Percentiles rank a stretch among this genome's conserved stretches.
phyloP scores from a whole-genome alignment of 2,113 vertebrate genomes.

The Emydocephalus ijimae region DNA sequence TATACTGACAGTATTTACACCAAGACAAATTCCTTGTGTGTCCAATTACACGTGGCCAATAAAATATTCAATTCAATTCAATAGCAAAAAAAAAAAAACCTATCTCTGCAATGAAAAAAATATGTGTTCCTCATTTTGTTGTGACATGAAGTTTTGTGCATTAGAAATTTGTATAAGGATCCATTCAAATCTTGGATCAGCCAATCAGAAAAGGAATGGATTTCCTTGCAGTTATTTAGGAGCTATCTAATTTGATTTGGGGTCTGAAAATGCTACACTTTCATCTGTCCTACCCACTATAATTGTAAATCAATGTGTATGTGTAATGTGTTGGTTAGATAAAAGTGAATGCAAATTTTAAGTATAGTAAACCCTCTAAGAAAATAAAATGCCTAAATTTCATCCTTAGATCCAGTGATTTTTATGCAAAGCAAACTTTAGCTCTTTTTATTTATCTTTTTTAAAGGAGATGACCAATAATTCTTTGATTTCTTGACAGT shows the following conservation, averaged over 20 bases:
- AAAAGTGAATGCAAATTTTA: neutral
- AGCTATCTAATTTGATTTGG: neutral
- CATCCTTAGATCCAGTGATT: neutral
- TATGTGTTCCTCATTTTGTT: neutral
- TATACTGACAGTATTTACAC: too few species aligned
- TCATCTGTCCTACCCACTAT: neutral
- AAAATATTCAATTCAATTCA: too few species aligned
- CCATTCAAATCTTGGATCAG: neutral
- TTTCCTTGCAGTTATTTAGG: neutral
- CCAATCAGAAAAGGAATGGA: neutral
- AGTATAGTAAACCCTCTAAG: neutral
- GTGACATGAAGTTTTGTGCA: neutral
- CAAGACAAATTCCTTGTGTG: too few species aligned
- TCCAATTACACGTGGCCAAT: too few species aligned
- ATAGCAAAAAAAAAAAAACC: neutral
- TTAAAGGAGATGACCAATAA: neutral
- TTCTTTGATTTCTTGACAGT: neutral
- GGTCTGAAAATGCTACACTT: neutral
- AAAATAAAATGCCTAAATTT: neutral
- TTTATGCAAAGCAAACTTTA: neutral
- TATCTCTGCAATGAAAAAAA: neutral
- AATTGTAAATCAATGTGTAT: neutral
- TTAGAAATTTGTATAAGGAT: neutral
- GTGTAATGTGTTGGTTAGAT: neutral
- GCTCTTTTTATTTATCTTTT: neutral